Percentiles rank a stretch among this genome's conserved stretches.
Conservation (phyloP, 2,113 vertebrate species). For the Oophaga pumilio region DNA sequence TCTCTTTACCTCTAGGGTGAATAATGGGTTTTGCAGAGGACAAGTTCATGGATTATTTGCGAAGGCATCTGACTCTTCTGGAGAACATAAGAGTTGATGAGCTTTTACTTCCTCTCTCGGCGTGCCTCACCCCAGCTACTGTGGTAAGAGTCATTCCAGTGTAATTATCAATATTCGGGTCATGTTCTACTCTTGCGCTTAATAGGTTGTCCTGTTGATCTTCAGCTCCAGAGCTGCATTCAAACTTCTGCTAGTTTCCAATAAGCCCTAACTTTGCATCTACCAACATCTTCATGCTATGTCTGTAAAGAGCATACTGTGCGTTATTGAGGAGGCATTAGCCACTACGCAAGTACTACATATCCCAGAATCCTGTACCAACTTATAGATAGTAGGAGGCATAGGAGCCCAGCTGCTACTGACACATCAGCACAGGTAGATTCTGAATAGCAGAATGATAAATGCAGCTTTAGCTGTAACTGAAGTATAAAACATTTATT, state of each 20-base stretch:
- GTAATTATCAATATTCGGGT: not conserved
- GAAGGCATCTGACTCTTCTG: rapidly evolving
- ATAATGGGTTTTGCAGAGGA: conserved; percentile 57
- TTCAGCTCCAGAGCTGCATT: not conserved
- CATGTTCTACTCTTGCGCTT: not conserved
- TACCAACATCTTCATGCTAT: too few species aligned
- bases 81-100: not conserved
- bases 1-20: not conserved
- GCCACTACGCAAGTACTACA: too few species aligned
- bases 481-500: too few species aligned
- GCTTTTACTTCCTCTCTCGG: conserved; percentile 8
- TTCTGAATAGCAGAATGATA: too few species aligned
- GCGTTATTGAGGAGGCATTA: too few species aligned
- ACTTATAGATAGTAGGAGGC: too few species aligned
- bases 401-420: too few species aligned
- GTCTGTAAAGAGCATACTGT: too few species aligned
- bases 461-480: too few species aligned
- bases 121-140: not conserved
- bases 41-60: not conserved
- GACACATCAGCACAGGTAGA: too few species aligned
- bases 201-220: not conserved
- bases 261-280: too few species aligned
- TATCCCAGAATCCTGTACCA: too few species aligned
- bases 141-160: conserved; percentile 46
- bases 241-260: not conserved